phyloP scores from a whole-genome alignment of 92 coral and sea anemone species.

The Virgularia gustaviana region DNA sequence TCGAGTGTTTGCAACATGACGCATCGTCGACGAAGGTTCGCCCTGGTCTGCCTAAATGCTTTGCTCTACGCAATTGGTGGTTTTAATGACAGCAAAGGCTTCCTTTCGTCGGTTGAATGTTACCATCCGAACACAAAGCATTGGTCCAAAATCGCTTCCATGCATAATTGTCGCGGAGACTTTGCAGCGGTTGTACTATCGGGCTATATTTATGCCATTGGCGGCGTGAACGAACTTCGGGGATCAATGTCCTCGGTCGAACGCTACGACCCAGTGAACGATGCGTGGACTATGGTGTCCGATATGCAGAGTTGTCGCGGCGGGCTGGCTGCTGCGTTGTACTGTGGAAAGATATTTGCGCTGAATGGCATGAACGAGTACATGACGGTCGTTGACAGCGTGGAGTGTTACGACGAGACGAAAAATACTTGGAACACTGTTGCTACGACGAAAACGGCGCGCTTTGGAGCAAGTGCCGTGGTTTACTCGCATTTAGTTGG shows the following conservation, averaged over 20 bases:
- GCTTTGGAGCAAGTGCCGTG: slow-evolving; percentile 92
- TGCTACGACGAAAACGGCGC: slow-evolving; percentile 84
- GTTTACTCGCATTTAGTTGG: slow-evolving; percentile 57
- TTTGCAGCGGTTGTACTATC: slow-evolving; percentile 85
- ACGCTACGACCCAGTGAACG: slow-evolving; percentile 67
- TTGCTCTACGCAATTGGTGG: slow-evolving; percentile 92
- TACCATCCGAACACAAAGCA: slow-evolving; percentile 61
- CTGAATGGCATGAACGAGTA: slow-evolving; percentile 97
- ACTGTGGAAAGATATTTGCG: slow-evolving; percentile 94
- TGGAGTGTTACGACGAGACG: slow-evolving; percentile 87
- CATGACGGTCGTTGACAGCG: slow-evolving; percentile 89
- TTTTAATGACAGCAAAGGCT: slow-evolving; percentile 85
- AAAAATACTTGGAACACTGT: slow-evolving; percentile 69
- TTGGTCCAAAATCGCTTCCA: slow-evolving; percentile 78
- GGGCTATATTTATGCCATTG: slow-evolving; percentile 86
- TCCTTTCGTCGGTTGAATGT: slow-evolving; percentile 76
- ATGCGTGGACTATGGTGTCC: slow-evolving; percentile 80
- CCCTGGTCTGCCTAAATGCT: slow-evolving; percentile 68
- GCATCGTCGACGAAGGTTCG: slow-evolving; percentile 83
- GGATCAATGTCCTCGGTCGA: slow-evolving; percentile 90
- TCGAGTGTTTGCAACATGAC: slow-evolving; percentile 76
- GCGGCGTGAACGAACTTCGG: slow-evolving; percentile 92
- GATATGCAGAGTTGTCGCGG: slow-evolving; percentile 88
- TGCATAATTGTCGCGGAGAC: slow-evolving; percentile 82
- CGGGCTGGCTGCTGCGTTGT: slow-evolving; percentile 83